Evolutionary conservation across 2,113 vertebrate species (phyloP).

Genomic region (Rhabdornis inornatus): DNA sequence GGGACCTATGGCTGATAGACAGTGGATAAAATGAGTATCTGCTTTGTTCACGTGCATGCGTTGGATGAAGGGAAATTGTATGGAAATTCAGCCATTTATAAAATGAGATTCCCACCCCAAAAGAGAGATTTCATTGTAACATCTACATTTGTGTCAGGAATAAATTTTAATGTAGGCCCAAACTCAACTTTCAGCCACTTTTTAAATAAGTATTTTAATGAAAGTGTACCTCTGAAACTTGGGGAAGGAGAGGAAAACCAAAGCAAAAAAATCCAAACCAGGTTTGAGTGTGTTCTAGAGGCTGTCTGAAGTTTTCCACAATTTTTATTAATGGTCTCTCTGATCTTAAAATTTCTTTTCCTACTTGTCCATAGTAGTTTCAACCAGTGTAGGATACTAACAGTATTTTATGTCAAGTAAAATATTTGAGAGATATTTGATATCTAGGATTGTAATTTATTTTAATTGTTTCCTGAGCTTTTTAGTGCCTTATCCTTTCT

Average conservation of each 20-base stretch:
- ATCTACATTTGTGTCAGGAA: not conserved
- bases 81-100: not conserved
- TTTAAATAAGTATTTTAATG: not conserved
- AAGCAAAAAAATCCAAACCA: not conserved
- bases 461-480: not conserved
- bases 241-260: no score
- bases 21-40: not conserved
- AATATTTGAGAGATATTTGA: not conserved
- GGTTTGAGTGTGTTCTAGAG: not conserved
- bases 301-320: not conserved
- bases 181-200: not conserved
- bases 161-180: not conserved
- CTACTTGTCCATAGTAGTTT: not conserved
- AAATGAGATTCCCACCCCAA: not conserved
- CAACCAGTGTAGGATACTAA: not conserved
- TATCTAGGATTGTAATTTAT: not conserved
- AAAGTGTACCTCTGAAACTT: not conserved
- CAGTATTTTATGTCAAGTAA: not conserved
- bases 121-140: not conserved
- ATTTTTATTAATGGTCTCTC: not conserved
- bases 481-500: not conserved
- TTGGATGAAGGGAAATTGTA: not conserved
- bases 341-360: not conserved
- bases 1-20: not conserved
- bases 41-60: accelerated